These are phyloP conservation scores for Sebastes miniatus DNA, from an alignment of 2,797 vertebrate genomes.

Conservation along the genomic window DNA sequence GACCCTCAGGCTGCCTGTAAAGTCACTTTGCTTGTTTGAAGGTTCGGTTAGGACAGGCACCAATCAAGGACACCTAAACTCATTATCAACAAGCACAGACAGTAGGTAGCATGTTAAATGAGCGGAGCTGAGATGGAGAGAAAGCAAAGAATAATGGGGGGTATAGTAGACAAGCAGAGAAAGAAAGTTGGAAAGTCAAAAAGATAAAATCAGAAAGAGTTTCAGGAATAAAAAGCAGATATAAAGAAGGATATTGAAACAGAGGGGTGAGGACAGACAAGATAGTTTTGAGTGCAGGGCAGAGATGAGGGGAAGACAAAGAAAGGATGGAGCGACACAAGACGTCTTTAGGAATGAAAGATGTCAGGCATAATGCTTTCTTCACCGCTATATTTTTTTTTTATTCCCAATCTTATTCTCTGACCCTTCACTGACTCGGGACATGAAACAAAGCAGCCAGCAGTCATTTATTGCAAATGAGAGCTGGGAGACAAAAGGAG, in stretches of 20 bases:
- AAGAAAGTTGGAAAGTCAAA: background rate
- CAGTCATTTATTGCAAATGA: constrained; percentile 39
- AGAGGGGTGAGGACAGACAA: background rate
- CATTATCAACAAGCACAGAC: constrained; percentile 33
- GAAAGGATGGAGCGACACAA: background rate
- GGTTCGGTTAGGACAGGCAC: constrained; percentile 10
- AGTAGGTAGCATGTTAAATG: constrained; percentile 29
- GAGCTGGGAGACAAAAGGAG: background rate
- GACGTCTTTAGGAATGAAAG: constrained; percentile 10
- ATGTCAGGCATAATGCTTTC: background rate
- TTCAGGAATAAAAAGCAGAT: background rate
- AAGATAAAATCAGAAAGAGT: background rate
- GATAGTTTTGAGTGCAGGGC: background rate
- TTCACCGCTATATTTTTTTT: background rate
- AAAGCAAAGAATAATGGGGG: background rate
- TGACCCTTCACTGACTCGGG: constrained; percentile 4
- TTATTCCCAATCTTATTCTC: background rate
- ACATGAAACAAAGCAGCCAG: constrained; percentile 34
- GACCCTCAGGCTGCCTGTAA: constrained; percentile 35
- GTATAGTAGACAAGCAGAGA: background rate
- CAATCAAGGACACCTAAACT: constrained; percentile 52
- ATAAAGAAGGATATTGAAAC: background rate
- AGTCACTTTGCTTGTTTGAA: constrained; percentile 16
- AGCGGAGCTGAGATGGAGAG: constrained; percentile 10
- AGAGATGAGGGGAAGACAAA: background rate